A percentile compares a stretch with the other conserved stretches of the same genome.
Conservation (phyloP, 2,888 invertebrate species). For the Beris morrisii region DNA sequence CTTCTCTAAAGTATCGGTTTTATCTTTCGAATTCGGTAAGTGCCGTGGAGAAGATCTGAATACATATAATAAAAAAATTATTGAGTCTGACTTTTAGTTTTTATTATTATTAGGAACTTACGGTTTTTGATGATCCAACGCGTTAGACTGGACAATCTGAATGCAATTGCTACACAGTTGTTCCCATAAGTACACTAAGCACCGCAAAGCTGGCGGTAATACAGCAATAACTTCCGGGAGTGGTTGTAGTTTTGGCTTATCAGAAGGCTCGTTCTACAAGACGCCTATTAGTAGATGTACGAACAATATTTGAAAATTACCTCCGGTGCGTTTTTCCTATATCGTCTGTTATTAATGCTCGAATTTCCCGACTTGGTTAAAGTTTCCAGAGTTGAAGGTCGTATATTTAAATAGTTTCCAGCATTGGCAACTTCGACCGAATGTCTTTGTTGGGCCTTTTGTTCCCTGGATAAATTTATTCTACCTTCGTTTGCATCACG, state of each 20-base stretch:
- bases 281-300: neutral
- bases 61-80: neutral
- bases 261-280: slow-evolving; percentile 38
- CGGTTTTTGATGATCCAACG: slow-evolving; percentile 49
- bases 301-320: slow-evolving; percentile 32
- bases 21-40: slow-evolving; percentile 39
- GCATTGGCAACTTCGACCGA: slow-evolving; percentile 82
- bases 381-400: slow-evolving; percentile 76
- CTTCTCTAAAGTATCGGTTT: slow-evolving; percentile 45
- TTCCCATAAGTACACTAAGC: slow-evolving; percentile 89
- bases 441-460: slow-evolving; percentile 75
- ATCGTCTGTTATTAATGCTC: slow-evolving; percentile 73
- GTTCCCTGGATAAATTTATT: slow-evolving; percentile 57
- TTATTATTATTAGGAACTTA: slow-evolving; percentile 16
- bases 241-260: slow-evolving; percentile 52
- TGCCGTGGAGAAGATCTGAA: slow-evolving; percentile 37
- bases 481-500: slow-evolving; percentile 53
- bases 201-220: slow-evolving; percentile 83
- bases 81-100: neutral
- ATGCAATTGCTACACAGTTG: slow-evolving; percentile 71
- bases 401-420: slow-evolving; percentile 74
- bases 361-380: slow-evolving; percentile 77
- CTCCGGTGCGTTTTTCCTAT: slow-evolving; percentile 53
- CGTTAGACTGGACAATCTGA: slow-evolving; percentile 61
- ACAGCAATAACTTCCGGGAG: slow-evolving; percentile 65